Evolutionary conservation across 2,113 vertebrate genomes (phyloP).

Genomic region (Neolamprologus caudopunctatus): DNA sequence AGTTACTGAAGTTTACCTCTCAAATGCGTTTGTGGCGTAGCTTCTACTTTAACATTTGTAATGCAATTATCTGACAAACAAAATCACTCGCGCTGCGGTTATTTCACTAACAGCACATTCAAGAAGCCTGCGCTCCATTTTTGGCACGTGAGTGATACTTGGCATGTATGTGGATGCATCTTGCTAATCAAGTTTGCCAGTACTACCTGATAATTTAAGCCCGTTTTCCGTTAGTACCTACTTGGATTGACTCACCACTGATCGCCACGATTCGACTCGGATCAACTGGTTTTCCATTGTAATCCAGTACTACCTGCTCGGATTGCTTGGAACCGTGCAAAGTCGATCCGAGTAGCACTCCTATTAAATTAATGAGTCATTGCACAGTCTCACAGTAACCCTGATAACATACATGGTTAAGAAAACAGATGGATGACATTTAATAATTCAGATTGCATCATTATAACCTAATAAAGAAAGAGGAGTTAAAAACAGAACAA

Average conservation of each 20-base stretch:
- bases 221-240: background rate
- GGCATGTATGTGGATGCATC: background rate
- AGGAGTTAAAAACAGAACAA: background rate
- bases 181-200: background rate
- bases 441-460: background rate
- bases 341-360: background rate
- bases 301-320: background rate
- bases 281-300: background rate
- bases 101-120: background rate
- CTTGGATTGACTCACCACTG: background rate
- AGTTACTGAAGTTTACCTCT: background rate
- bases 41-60: background rate
- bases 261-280: rapidly evolving
- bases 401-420: background rate
- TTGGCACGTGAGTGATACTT: background rate
- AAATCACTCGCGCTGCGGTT: background rate
- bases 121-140: background rate
- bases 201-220: background rate
- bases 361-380: background rate
- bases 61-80: background rate
- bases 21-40: background rate
- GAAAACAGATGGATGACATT: background rate
- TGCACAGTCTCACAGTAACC: background rate
- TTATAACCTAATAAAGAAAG: background rate
- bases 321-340: background rate